Conservation (phyloP, 2,888 invertebrate species). For the Lithodes maja region DNA sequence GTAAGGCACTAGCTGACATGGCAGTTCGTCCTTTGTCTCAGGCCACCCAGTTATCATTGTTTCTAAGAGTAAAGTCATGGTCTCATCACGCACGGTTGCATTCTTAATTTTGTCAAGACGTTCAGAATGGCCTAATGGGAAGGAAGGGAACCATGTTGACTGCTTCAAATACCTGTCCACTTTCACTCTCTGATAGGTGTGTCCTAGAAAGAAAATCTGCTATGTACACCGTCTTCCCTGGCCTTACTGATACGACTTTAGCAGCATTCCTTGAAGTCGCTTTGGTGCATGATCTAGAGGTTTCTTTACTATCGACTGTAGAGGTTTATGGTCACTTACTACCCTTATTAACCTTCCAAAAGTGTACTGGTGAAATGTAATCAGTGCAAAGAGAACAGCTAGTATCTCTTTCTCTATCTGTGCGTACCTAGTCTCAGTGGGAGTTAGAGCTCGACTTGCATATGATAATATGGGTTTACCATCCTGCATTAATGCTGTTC, state of each 20-base stretch:
- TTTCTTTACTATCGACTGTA: too few species aligned
- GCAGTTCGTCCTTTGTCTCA: too few species aligned
- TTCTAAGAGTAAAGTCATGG: too few species aligned
- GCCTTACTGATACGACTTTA: neutral
- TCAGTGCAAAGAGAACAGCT: neutral
- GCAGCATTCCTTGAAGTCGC: neutral
- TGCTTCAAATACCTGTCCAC: too few species aligned
- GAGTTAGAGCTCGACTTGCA: neutral
- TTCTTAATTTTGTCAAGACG: too few species aligned
- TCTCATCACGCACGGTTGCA: too few species aligned
- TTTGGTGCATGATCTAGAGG: neutral
- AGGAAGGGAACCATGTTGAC: too few species aligned
- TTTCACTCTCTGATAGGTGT: too few species aligned
- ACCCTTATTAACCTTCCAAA: neutral
- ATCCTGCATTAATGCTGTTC: neutral
- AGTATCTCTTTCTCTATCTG: conserved; percentile 13
- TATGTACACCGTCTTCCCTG: neutral
- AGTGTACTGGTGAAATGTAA: neutral
- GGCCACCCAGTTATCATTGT: too few species aligned
- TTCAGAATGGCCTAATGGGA: too few species aligned
- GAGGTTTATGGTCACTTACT: too few species aligned
- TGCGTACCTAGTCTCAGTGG: neutral
- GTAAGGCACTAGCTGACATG: too few species aligned
- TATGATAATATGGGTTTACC: neutral
- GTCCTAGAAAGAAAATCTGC: neutral